Percentiles rank a stretch among this genome's conserved stretches.
These are phyloP conservation scores for Bucco capensis DNA, from an alignment of 2,113 vertebrate genomes.

Conservation along the genomic window DNA sequence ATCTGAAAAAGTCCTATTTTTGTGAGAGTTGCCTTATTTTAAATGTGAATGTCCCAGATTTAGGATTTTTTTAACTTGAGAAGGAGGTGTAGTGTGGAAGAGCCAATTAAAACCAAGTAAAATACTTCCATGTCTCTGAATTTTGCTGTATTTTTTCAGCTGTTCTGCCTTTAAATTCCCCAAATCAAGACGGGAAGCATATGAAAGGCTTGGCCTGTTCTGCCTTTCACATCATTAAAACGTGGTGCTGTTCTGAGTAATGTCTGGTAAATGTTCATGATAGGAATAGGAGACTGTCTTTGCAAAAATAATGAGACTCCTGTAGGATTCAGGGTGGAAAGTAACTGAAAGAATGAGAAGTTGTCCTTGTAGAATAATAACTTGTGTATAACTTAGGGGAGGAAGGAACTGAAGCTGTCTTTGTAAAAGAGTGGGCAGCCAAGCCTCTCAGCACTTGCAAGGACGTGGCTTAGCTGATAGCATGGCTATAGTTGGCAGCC, in stretches of 20 bases:
- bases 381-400: too few relatives aligned
- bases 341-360: too few relatives aligned
- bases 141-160: neutral
- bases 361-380: too few relatives aligned
- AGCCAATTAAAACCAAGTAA: neutral
- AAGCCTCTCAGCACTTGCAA: too few relatives aligned
- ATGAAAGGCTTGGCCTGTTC: neutral
- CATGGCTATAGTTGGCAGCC: too few relatives aligned
- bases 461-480: too few relatives aligned
- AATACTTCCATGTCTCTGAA: neutral
- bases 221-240: neutral
- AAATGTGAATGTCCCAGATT: neutral
- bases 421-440: too few relatives aligned
- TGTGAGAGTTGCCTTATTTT: neutral
- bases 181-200: neutral
- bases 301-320: too few relatives aligned
- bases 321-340: too few relatives aligned
- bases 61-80: neutral
- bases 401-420: too few relatives aligned
- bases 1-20: neutral
- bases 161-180: neutral
- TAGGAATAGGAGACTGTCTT: too few relatives aligned
- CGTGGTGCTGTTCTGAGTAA: neutral
- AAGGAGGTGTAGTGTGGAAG: neutral
- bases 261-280: constrained; percentile 14